These are phyloP conservation scores for Sphaerodactylus townsendi DNA, from an alignment of 2,113 vertebrate genomes.

Conservation along the genomic window DNA sequence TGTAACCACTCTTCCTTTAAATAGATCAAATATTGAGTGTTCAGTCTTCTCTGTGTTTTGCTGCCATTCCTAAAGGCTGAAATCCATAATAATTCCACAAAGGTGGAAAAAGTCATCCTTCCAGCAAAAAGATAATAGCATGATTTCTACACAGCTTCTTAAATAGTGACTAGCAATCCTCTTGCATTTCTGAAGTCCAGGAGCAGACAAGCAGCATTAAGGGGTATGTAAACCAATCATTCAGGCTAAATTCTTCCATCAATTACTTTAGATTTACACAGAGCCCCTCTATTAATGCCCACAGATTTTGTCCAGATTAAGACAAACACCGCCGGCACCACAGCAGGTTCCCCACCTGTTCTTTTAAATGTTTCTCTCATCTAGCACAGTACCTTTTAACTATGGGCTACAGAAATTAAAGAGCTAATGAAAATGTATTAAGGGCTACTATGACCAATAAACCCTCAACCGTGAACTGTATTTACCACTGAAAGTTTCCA, in stretches of 20 bases:
- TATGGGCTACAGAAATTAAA: conserved; percentile 39
- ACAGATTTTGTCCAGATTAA: not conserved
- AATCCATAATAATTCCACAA: conserved; percentile 23
- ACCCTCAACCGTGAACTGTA: conserved; percentile 49
- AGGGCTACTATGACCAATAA: conserved; percentile 56
- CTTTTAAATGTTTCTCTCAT: conserved; percentile 33
- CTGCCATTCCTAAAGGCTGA: not conserved
- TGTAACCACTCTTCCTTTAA: not conserved
- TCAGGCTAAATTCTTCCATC: not conserved
- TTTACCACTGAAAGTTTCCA: conserved; percentile 48
- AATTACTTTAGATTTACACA: not conserved
- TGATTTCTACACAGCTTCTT: not conserved
- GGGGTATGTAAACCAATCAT: conserved; percentile 2
- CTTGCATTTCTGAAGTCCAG: not conserved
- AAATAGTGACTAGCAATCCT: not conserved
- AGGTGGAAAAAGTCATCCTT: conserved; percentile 9
- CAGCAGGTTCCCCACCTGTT: not conserved
- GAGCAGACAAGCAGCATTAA: not conserved
- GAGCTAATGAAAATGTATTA: conserved; percentile 46
- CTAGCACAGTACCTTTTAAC: not conserved
- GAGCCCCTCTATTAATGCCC: not conserved
- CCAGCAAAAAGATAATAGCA: not conserved
- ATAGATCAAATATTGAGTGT: not conserved
- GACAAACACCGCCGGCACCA: conserved; percentile 20
- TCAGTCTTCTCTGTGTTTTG: not conserved